These are phyloP conservation scores for Arvicanthis niloticus DNA, from an alignment of 2,113 vertebrate species.

Conservation along the genomic window DNA sequence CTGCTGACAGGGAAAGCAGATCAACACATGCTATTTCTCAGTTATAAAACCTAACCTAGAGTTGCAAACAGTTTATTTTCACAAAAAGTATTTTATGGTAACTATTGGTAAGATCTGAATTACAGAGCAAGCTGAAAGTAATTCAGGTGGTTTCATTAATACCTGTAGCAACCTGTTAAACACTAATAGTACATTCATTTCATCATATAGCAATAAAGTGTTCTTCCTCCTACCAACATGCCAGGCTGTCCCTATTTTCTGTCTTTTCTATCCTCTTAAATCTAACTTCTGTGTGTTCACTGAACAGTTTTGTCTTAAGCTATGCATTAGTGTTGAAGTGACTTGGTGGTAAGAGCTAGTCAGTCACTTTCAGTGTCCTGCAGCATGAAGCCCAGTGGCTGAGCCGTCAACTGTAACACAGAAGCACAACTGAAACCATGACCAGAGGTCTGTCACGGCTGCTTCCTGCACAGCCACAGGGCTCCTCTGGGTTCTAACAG, in stretches of 20 bases:
- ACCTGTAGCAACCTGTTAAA: neutral
- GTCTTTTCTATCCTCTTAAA: neutral
- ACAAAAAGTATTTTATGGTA: neutral
- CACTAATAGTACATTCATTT: neutral
- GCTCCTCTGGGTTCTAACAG: neutral
- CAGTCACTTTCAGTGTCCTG: neutral
- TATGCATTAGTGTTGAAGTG: neutral
- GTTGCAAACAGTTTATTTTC: conserved; percentile 21
- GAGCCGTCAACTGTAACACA: neutral
- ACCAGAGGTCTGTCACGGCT: neutral
- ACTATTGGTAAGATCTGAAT: neutral
- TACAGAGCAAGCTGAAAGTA: neutral
- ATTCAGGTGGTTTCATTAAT: neutral
- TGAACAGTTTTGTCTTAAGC: neutral
- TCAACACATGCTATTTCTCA: neutral
- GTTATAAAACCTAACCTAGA: neutral
- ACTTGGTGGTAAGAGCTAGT: neutral
- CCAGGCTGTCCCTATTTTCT: neutral
- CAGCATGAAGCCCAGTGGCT: neutral
- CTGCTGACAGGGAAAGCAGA: neutral
- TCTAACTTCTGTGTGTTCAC: neutral
- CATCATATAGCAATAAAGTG: neutral
- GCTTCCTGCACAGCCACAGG: neutral
- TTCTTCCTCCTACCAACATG: neutral
- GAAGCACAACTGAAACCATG: neutral